Conservation (phyloP, 2,113 vertebrate genomes). For the Phoenicopterus ruber region DNA sequence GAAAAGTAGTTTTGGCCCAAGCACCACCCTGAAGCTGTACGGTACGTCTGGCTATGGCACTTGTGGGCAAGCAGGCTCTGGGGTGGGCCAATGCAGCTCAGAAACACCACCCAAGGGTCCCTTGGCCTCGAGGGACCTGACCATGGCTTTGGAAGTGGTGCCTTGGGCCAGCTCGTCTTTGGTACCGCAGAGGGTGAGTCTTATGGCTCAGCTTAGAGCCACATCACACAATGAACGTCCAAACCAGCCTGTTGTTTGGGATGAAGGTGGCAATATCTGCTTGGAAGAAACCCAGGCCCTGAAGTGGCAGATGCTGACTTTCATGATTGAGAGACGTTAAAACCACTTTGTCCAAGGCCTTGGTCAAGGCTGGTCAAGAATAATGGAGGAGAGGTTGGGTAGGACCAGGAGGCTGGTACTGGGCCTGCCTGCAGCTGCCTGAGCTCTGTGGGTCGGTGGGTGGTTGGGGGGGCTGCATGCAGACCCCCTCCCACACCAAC, state of each 20-base stretch:
- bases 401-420: background rate
- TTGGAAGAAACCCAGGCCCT: background rate
- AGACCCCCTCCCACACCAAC: background rate
- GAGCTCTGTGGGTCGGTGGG: background rate
- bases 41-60: constrained; percentile 60
- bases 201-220: background rate
- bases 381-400: background rate
- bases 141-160: background rate
- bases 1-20: constrained; percentile 60
- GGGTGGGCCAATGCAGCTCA: background rate
- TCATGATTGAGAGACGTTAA: background rate
- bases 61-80: background rate
- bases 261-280: background rate
- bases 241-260: background rate
- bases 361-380: background rate
- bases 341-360: background rate
- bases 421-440: background rate
- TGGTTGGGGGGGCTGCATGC: background rate
- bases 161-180: background rate
- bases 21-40: constrained; percentile 79
- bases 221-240: background rate
- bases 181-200: background rate
- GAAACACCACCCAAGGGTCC: background rate
- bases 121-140: background rate
- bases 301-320: background rate